phyloP scores from a whole-genome alignment of 1,140 invertebrate species.

The Drosophila ogumai region DNA sequence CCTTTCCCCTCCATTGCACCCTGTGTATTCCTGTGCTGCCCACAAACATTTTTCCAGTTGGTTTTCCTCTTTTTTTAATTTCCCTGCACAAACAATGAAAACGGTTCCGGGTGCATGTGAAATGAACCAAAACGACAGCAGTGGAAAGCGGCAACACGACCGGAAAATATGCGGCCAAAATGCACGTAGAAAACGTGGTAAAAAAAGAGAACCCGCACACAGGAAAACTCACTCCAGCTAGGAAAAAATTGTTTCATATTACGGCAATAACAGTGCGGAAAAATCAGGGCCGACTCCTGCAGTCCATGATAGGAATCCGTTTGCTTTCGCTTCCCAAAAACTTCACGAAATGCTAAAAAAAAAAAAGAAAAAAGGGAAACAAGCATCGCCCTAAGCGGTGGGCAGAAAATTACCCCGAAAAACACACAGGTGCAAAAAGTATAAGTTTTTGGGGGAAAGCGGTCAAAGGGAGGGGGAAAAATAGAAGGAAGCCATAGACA shows the following conservation, averaged over 20 bases:
- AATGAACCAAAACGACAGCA: slow-evolving; percentile 64
- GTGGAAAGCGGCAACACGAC: slow-evolving; percentile 24
- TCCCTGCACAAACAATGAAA: slow-evolving; percentile 69
- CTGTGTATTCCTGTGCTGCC: slow-evolving; percentile 14
- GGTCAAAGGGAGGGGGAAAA: background rate
- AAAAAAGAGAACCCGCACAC: slow-evolving; percentile 14
- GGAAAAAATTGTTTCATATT: slow-evolving; percentile 70
- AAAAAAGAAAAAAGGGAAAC: slow-evolving; percentile 11
- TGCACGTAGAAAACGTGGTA: slow-evolving; percentile 51
- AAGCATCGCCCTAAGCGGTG: slow-evolving; percentile 43
- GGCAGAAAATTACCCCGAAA: slow-evolving; percentile 49
- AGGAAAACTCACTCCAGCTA: background rate
- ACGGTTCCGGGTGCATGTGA: slow-evolving; percentile 75
- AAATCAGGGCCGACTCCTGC: slow-evolving; percentile 59
- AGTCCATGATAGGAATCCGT: slow-evolving; percentile 57
- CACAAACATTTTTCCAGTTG: slow-evolving; percentile 38
- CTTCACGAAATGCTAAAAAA: slow-evolving; percentile 25
- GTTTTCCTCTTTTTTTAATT: slow-evolving; percentile 69
- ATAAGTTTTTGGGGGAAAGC: slow-evolving; percentile 5
- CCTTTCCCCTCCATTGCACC: slow-evolving; percentile 26
- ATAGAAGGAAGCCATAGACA: slow-evolving; percentile 33
- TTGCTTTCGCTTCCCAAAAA: slow-evolving; percentile 23
- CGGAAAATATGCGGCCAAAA: slow-evolving; percentile 74
- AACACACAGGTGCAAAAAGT: slow-evolving; percentile 33
- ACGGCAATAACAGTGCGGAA: slow-evolving; percentile 75